Base-by-base conservation (phyloP, 2,888 invertebrate genomes). In the Ochropacha duplaris region DNA sequence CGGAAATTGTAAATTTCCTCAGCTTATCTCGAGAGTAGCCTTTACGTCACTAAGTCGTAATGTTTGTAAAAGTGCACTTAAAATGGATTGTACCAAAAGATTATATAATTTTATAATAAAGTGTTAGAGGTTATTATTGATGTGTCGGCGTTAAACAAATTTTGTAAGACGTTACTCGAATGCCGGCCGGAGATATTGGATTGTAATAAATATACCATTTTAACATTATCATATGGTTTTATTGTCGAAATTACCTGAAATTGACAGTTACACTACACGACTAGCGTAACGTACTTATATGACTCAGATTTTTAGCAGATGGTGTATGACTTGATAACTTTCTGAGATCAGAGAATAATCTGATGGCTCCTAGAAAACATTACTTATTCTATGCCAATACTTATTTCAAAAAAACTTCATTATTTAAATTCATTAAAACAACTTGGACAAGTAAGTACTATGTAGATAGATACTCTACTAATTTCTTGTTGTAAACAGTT, bases 141-240 rank as follows among this genome's bases (percentile, higher is more conserved):
- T 73, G 79, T 74, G 87, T 81, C 86, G 90, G 88, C 83, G 83
- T 74, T 74, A 85, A 81, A 87, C 80, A 86, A 87, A 86, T 90
- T 90, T 91, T 92, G 91, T 91, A 90, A 86, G 79, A 81, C 72
- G 84, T 84, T 83, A 83, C 83, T 76, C 71, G 74, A 74, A 76
- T 79, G 87, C 82, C 85, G 88, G 81, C 83, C 76, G 81, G 79
- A 86, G 83, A 87, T 90, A 88, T 90, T 88, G 85, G 88, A 92
- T 90, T 91, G 91, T 92, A 92, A 91, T 92, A 88, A 92, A 92
- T 92, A 92, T 91, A 92, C 91, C 92, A 91, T 90, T 92, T 91
- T 91, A 92, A 91, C 90, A 91, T 87, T 90, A 80, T 50, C 63
- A 44, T 57, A 22, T 74, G 71, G 81, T 87, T 87, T 89, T 79